A percentile compares a stretch with the other conserved stretches of the same genome.
phyloP scores from a whole-genome alignment of 1,140 invertebrate genomes.

The Ceratina australensis region DNA sequence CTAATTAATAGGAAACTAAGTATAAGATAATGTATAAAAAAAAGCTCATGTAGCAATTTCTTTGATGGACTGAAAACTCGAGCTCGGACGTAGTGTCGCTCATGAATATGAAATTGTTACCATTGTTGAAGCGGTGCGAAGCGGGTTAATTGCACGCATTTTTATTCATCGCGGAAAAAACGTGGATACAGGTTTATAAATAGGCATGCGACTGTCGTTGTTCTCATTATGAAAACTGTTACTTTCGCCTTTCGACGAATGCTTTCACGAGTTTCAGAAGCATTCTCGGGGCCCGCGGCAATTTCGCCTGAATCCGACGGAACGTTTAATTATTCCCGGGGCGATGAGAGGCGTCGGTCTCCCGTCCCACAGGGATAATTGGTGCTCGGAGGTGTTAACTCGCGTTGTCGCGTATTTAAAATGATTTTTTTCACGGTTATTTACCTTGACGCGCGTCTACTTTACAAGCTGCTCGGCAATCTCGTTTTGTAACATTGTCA shows the following conservation, averaged over 20 bases:
- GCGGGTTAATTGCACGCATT: not conserved
- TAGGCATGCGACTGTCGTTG: not conserved
- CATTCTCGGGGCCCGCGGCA: not conserved
- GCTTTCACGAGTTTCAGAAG: constrained; percentile 8
- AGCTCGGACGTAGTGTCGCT: too few relatives aligned
- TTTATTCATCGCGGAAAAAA: not conserved
- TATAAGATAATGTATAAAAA: too few relatives aligned
- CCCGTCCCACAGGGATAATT: not conserved
- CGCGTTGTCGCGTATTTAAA: not conserved
- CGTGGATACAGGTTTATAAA: not conserved
- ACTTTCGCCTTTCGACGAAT: not conserved
- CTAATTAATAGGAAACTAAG: too few relatives aligned
- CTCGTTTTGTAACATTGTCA: too few relatives aligned
- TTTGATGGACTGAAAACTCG: too few relatives aligned
- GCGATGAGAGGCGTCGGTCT: not conserved
- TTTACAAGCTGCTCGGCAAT: too few relatives aligned
- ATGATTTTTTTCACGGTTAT: not conserved
- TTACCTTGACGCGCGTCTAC: not conserved
- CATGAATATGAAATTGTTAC: too few relatives aligned
- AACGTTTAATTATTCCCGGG: constrained; percentile 31
- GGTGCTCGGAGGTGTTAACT: not conserved
- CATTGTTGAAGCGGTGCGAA: too few relatives aligned
- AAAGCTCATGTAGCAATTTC: too few relatives aligned
- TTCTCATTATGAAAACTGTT: constrained; percentile 5
- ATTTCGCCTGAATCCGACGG: constrained; percentile 17